Evolutionary conservation across 2,797 vertebrate genomes (phyloP).

Genomic region (Monodelphis domestica): DNA sequence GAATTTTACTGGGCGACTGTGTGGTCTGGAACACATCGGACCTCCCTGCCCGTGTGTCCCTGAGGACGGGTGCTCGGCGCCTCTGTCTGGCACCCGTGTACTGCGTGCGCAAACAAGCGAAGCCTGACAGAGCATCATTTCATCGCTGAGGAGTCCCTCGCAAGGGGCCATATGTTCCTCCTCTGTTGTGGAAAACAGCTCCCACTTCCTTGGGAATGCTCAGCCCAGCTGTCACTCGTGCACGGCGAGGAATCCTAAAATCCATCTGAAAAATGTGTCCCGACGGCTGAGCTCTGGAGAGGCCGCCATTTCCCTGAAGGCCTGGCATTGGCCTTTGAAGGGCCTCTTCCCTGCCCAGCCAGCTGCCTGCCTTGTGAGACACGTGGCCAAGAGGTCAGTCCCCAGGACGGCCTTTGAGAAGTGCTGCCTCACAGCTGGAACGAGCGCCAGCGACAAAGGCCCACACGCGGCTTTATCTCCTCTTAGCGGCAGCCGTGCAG

Average conservation of each 20-base stretch:
- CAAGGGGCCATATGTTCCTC: constrained; percentile 32
- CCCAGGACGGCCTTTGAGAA: constrained; percentile 74
- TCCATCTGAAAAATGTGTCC: constrained; percentile 66
- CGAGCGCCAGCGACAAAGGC: constrained; percentile 42
- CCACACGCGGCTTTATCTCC: constrained; percentile 41
- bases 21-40: background rate
- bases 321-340: constrained; percentile 79
- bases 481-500: background rate
- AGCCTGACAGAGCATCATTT: background rate
- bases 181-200: background rate
- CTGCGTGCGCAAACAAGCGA: background rate
- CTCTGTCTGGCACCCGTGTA: background rate
- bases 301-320: constrained; percentile 66
- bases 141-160: constrained; percentile 22
- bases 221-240: accelerated
- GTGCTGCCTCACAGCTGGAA: constrained; percentile 57
- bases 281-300: constrained; percentile 71
- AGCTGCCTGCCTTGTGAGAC: constrained; percentile 61
- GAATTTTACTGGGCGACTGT: background rate
- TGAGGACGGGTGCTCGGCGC: background rate
- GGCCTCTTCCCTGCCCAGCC: constrained; percentile 69
- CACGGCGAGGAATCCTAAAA: constrained; percentile 63
- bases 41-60: background rate
- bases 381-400: constrained; percentile 77
- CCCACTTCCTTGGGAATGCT: constrained; percentile 61